Evolutionary conservation across 2,797 vertebrate species (phyloP).

Genomic region (Leptodactylus fallax): DNA sequence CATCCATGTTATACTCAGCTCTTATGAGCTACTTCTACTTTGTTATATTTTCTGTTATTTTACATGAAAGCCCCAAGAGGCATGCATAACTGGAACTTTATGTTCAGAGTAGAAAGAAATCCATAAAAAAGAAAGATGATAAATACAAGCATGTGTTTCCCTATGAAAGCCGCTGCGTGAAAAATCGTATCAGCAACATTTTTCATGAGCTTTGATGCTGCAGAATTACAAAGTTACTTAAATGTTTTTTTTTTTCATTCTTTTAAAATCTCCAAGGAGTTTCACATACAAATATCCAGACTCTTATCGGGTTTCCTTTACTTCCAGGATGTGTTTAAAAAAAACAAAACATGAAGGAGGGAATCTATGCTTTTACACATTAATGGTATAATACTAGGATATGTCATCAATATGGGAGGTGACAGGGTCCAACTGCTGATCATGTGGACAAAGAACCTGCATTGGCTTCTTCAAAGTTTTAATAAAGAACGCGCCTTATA

Average conservation of each 20-base stretch:
- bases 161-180: not conserved
- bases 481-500: too few species aligned
- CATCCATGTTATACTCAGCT: too few species aligned
- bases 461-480: too few species aligned
- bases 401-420: too few species aligned
- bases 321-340: not conserved
- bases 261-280: not conserved
- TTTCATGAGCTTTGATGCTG: not conserved
- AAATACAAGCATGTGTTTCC: conserved; percentile 3
- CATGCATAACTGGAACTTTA: not conserved
- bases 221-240: not conserved
- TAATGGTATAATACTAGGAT: too few species aligned
- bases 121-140: not conserved
- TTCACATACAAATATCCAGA: too few species aligned
- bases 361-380: too few species aligned
- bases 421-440: too few species aligned
- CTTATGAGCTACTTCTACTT: too few species aligned
- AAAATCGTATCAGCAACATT: not conserved
- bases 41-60: too few species aligned
- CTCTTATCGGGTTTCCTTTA: not conserved
- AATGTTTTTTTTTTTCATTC: not conserved
- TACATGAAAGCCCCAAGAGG: too few species aligned
- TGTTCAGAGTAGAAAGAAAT: not conserved
- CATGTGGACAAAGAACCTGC: too few species aligned
- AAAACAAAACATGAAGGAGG: not conserved